These are phyloP conservation scores for Anguilla marmorata DNA, from an alignment of 2,797 vertebrate species.

Conservation along the genomic window DNA sequence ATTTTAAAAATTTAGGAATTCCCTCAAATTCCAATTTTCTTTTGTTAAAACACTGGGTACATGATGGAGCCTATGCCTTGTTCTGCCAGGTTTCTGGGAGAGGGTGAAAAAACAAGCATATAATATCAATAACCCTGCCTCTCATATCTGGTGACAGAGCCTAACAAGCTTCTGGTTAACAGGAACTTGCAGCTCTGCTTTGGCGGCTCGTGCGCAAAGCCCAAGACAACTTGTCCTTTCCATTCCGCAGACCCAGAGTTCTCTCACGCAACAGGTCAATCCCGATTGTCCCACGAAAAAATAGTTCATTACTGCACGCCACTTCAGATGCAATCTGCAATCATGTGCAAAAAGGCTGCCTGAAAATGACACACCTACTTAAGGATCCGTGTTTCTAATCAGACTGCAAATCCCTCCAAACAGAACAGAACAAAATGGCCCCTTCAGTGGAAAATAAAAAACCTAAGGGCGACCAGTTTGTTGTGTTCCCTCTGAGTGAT, in stretches of 20 bases:
- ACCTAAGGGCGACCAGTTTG: not conserved
- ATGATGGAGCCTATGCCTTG: not conserved
- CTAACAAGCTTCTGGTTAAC: not conserved
- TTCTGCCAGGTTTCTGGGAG: not conserved
- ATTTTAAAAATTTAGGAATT: not conserved
- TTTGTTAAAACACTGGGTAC: not conserved
- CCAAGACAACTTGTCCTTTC: not conserved
- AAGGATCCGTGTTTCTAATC: not conserved
- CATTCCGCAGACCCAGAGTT: not conserved
- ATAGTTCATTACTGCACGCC: not conserved
- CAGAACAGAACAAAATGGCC: too few relatives aligned
- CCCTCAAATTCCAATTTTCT: not conserved
- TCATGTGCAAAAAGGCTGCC: not conserved
- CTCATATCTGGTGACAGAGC: not conserved
- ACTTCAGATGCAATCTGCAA: conserved; percentile 25
- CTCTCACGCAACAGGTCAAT: not conserved
- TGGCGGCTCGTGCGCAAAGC: not conserved
- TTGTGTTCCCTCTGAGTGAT: not conserved
- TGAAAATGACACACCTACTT: not conserved
- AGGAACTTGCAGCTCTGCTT: not conserved
- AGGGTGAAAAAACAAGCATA: not conserved
- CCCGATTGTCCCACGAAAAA: not conserved
- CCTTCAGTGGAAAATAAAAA: not conserved
- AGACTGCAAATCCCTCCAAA: not conserved
- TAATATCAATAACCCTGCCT: not conserved